Evolutionary conservation across 2,888 invertebrate species (phyloP), one percentile per base, ranked within the genome.

Genomic region (Cheiracanthium punctorium): DNA sequence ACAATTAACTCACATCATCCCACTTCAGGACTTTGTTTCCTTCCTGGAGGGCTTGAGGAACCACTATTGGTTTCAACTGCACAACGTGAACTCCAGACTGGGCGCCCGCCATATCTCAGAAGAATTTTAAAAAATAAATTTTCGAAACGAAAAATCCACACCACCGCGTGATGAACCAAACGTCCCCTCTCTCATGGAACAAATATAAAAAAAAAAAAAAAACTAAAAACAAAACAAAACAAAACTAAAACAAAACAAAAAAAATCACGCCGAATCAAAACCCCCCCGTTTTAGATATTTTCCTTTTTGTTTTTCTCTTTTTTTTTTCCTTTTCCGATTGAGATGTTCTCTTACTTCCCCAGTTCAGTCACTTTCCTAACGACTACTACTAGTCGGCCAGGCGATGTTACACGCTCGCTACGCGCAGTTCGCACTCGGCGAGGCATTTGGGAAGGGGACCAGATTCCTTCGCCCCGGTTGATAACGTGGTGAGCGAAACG

Each of bases 1-100:
- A 20, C 20, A 58, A 24, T 24, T 4, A 58, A 93, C 95, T 94
- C 93, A 97, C 98, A 95, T 98, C 98, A 93, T 98, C 98, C 98
- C 98, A 98, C 93, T 97, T 98, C 92, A 98, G 94, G 93, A 98
- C 98, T 93, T 98, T 98, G 92, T 97, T 97, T 84, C 98, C 98
- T 91, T 95, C 95, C 92, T 95, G 95, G 91, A 98, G 93, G 90
- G 94, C 94, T 92, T 95, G 94, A 65, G 96, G 95, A 87, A 96
- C 95, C 91, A 71, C 73, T 24, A 95, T 93, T 79, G 94, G 91
- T 90, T 92, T 92, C 84, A 93, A 91, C 90, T 92, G 92, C 76
- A 93, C 91, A 84, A 92, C 92, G 90, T 93, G 93, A 76, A 93
- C 93, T 87, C 93, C 93, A 81, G 93, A 92, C 89, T 93, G 93